A percentile compares a stretch with the other conserved stretches of the same genome.
Evolutionary conservation across 2,797 vertebrate genomes (phyloP).

Genomic region (Morus bassanus): DNA sequence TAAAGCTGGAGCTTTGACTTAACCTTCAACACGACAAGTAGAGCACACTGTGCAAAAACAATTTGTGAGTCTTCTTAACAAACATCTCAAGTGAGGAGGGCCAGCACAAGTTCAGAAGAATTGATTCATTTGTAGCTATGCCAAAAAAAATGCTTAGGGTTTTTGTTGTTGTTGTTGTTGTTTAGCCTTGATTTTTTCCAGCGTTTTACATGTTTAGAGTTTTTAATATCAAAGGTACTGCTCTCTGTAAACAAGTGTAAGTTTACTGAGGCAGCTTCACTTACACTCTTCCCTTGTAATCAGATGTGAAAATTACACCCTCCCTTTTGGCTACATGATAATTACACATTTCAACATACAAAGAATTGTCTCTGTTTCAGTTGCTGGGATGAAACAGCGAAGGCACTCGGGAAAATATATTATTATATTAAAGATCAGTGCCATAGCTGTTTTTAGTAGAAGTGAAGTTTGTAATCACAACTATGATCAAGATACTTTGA

Average conservation of each 20-base stretch:
- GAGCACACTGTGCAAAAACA: slow-evolving; percentile 38
- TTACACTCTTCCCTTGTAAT: slow-evolving; percentile 88
- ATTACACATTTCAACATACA: slow-evolving; percentile 88
- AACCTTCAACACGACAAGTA: neutral
- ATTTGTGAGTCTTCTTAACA: slow-evolving; percentile 25
- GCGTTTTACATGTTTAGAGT: slow-evolving; percentile 64
- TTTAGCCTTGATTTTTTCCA: slow-evolving; percentile 65
- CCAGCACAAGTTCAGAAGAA: slow-evolving; percentile 48
- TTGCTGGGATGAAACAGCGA: slow-evolving; percentile 78
- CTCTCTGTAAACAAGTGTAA: slow-evolving; percentile 82
- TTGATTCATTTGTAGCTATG: slow-evolving; percentile 35
- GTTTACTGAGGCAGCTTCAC: slow-evolving; percentile 76
- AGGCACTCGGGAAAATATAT: slow-evolving; percentile 76
- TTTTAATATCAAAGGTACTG: slow-evolving; percentile 82
- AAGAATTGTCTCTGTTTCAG: slow-evolving; percentile 84
- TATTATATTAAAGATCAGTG: slow-evolving; percentile 79
- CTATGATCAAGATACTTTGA: slow-evolving; percentile 63
- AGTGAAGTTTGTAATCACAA: slow-evolving; percentile 72
- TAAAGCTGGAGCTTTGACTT: slow-evolving; percentile 4
- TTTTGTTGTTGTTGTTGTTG: slow-evolving; percentile 2
- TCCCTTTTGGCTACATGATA: slow-evolving; percentile 91
- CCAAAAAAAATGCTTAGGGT: slow-evolving; percentile 53
- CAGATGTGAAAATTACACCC: slow-evolving; percentile 91
- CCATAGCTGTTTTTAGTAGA: slow-evolving; percentile 68
- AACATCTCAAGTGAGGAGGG: slow-evolving; percentile 31